Conservation (phyloP, 2,797 vertebrate genomes). For the Neosalanx taihuensis region DNA sequence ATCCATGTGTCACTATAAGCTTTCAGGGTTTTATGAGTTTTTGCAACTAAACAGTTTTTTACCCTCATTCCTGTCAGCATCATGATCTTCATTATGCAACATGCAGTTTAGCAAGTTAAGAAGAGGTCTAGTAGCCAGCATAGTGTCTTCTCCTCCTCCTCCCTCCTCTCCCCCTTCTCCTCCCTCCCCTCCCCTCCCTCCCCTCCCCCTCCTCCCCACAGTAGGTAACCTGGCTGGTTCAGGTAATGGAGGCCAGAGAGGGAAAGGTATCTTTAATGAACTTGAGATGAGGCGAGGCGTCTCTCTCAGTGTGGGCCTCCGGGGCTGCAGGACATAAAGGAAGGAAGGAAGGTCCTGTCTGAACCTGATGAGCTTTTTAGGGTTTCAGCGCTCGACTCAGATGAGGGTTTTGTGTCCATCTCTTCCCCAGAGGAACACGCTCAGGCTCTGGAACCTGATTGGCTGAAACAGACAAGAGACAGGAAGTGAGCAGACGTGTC, state of each 20-base stretch:
- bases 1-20: too few relatives aligned
- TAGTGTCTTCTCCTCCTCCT: too few relatives aligned
- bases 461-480: slow-evolving; percentile 59
- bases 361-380: slow-evolving; percentile 74
- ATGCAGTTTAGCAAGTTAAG: not conserved
- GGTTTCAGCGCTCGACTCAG: slow-evolving; percentile 61
- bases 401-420: slow-evolving; percentile 68
- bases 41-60: too few relatives aligned
- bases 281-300: slow-evolving; percentile 65
- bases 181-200: not conserved
- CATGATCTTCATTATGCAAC: too few relatives aligned
- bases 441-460: slow-evolving; percentile 69
- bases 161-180: not conserved
- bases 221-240: slow-evolving; percentile 41
- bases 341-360: slow-evolving; percentile 65
- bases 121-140: too few relatives aligned
- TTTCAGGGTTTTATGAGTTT: too few relatives aligned
- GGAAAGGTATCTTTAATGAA: slow-evolving; percentile 69
- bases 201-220: not conserved
- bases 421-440: slow-evolving; percentile 64
- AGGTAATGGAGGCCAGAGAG: slow-evolving; percentile 55
- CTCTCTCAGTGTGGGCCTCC: slow-evolving; percentile 57
- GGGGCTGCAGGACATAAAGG: slow-evolving; percentile 68
- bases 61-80: too few relatives aligned
- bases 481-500: slow-evolving; percentile 50